A percentile compares a stretch with the other conserved stretches of the same genome.
These are phyloP conservation scores for Falco cherrug DNA, from an alignment of 2,797 vertebrate species.

Conservation along the genomic window DNA sequence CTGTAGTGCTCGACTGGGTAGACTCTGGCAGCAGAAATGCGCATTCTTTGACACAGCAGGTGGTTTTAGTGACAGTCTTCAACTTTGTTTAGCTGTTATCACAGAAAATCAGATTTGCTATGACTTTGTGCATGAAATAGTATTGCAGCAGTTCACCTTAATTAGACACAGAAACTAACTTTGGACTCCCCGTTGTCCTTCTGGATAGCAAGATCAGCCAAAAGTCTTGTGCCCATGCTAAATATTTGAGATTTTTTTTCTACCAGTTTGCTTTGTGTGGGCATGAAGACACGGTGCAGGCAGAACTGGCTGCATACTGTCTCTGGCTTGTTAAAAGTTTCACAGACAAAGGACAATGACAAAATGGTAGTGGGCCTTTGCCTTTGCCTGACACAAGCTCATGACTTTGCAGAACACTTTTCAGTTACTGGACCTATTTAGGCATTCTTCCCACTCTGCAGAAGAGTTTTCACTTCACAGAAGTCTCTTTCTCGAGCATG, in stretches of 20 bases:
- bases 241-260: background rate
- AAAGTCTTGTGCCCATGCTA: background rate
- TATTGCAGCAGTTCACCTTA: background rate
- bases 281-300: background rate
- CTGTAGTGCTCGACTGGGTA: background rate
- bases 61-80: constrained; percentile 19
- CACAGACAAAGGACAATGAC: background rate
- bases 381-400: background rate
- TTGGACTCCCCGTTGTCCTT: background rate
- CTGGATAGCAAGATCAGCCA: background rate
- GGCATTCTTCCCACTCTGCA: background rate
- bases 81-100: background rate
- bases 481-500: background rate
- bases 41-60: background rate
- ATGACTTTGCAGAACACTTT: background rate
- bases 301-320: background rate
- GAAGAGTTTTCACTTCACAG: background rate
- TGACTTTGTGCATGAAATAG: background rate
- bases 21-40: constrained; percentile 28
- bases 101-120: background rate
- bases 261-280: background rate
- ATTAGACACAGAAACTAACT: constrained; percentile 20
- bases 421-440: background rate
- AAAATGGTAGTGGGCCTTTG: background rate
- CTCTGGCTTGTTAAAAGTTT: background rate